These are phyloP conservation scores for Smutsia temminckii DNA, from an alignment of 2,797 vertebrate species.

Conservation along the genomic window DNA sequence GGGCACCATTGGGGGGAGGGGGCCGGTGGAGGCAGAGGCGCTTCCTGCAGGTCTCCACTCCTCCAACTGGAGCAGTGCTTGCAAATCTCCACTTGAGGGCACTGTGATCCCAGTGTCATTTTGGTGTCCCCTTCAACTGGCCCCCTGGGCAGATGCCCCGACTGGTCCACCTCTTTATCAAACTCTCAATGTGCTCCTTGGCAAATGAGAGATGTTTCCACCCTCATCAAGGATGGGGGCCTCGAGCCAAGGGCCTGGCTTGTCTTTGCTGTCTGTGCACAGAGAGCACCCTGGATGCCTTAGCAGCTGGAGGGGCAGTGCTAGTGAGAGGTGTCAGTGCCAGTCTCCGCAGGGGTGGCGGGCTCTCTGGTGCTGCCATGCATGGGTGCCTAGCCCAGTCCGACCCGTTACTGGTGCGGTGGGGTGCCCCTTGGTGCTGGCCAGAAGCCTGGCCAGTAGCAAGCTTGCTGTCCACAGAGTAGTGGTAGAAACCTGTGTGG, in stretches of 20 bases:
- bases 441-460: neutral
- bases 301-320: fast-evolving
- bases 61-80: neutral
- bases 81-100: neutral
- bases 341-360: neutral
- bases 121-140: neutral
- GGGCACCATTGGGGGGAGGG: fast-evolving
- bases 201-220: fast-evolving
- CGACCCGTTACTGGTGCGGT: neutral
- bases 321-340: neutral
- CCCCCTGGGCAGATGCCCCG: neutral
- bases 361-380: neutral
- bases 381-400: fast-evolving
- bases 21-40: fast-evolving
- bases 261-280: neutral
- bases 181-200: neutral
- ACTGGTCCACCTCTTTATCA: neutral
- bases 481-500: neutral
- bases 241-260: fast-evolving
- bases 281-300: fast-evolving
- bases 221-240: too few species aligned
- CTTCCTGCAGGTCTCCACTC: neutral
- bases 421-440: neutral
- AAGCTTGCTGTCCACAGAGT: fast-evolving
- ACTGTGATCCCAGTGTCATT: neutral